Conservation (phyloP, 2,113 vertebrate species). For the Tilapia sparmanii region DNA sequence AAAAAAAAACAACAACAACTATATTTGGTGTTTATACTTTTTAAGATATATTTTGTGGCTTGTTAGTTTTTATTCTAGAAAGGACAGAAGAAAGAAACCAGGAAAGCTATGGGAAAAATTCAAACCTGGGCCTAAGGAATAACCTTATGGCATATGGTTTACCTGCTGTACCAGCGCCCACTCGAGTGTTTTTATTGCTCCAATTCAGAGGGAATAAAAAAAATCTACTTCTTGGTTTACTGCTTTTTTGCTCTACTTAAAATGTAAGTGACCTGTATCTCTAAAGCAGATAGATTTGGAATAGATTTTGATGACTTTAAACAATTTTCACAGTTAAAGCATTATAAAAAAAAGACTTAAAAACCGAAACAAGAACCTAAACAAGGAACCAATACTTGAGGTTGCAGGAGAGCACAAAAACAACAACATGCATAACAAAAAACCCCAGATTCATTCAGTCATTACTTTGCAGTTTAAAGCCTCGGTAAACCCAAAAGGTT, state of each 20-base stretch:
- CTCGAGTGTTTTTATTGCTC: background rate
- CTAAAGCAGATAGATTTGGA: background rate
- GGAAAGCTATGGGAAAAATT: background rate
- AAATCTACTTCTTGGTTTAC: background rate
- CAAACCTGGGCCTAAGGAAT: background rate
- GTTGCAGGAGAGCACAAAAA: background rate
- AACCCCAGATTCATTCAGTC: accelerated
- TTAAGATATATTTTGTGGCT: background rate
- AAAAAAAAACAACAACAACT: background rate
- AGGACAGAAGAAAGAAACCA: background rate
- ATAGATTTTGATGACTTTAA: background rate
- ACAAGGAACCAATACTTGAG: background rate
- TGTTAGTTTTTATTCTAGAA: background rate
- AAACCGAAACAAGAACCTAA: background rate
- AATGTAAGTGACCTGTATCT: background rate
- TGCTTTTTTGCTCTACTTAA: background rate
- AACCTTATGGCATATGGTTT: background rate
- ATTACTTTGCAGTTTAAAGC: background rate
- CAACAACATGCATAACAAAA: background rate
- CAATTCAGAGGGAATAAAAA: background rate
- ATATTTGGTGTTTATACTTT: background rate
- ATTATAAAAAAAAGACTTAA: background rate
- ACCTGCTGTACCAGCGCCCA: background rate
- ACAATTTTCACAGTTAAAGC: background rate
- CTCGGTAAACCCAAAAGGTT: background rate